Evolutionary conservation across 1,140 invertebrate genomes (phyloP).

Genomic region (Pomacea maculata): DNA sequence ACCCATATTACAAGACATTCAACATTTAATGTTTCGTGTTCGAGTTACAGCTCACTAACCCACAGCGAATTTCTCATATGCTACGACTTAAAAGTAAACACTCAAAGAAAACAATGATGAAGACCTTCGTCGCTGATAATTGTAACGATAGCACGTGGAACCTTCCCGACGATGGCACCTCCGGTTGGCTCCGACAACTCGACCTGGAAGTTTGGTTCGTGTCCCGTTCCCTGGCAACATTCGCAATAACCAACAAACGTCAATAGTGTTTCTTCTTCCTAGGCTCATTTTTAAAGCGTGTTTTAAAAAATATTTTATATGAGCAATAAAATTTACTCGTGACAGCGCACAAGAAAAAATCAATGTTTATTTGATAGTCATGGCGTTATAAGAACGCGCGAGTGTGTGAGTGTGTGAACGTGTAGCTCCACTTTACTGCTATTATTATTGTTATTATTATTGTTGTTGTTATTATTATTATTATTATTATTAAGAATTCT

Average conservation of each 20-base stretch:
- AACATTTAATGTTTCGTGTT: not conserved
- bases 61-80: not conserved
- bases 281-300: too few species aligned
- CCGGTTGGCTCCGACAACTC: constrained; percentile 69
- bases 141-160: constrained; percentile 72
- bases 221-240: constrained; percentile 15
- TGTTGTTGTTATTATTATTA: too few species aligned
- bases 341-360: too few species aligned
- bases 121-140: constrained; percentile 76
- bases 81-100: not conserved
- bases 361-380: not conserved
- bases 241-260: too few species aligned
- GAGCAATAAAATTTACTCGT: too few species aligned
- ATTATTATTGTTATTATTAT: too few species aligned
- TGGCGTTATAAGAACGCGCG: not conserved
- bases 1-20: too few species aligned
- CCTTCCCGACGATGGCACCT: constrained; percentile 71
- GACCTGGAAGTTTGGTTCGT: constrained; percentile 75
- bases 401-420: not conserved
- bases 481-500: too few species aligned
- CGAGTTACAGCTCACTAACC: not conserved
- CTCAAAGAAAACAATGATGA: not conserved
- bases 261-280: too few species aligned
- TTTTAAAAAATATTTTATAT: too few species aligned
- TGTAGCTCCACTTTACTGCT: not conserved